Evolutionary conservation across 2,888 invertebrate species (phyloP).

Genomic region (Chaetoderma sp.): DNA sequence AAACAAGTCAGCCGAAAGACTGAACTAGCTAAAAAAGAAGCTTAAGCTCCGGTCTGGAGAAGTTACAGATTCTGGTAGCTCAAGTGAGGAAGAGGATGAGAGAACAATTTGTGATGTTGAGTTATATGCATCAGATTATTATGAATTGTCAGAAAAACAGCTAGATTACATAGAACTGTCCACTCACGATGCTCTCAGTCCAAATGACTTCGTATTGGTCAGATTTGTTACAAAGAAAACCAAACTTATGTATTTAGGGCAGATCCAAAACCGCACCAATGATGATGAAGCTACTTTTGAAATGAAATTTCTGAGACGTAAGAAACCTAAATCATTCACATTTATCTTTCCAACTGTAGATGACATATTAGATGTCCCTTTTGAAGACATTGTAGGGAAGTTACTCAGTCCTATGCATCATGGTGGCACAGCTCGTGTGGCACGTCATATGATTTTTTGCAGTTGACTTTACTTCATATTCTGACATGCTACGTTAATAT

Average conservation of each 20-base stretch:
- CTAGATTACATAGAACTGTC: neutral
- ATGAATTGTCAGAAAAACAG: neutral
- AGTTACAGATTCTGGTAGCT: neutral
- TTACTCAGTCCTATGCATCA: neutral
- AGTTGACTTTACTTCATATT: neutral
- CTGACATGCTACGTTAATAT: neutral
- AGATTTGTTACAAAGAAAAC: neutral
- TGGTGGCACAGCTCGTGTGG: conserved; percentile 1
- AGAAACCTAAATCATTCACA: conserved; percentile 1
- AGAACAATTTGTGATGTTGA: neutral
- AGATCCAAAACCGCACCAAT: neutral
- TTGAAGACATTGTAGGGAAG: neutral
- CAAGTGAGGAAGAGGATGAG: neutral
- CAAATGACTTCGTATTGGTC: neutral
- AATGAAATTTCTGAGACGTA: neutral
- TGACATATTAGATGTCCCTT: conserved; percentile 1
- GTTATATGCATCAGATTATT: neutral
- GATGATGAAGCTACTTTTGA: neutral
- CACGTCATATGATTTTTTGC: neutral
- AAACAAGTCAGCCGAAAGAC: neutral
- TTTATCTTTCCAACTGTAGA: conserved; percentile 1
- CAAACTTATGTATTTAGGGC: neutral
- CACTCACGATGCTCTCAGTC: neutral
- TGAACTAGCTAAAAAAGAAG: no score
- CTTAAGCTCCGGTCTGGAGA: neutral